These are phyloP conservation scores for Neolamprologus multifasciatus DNA, from an alignment of 2,797 vertebrate genomes.

Conservation along the genomic window DNA sequence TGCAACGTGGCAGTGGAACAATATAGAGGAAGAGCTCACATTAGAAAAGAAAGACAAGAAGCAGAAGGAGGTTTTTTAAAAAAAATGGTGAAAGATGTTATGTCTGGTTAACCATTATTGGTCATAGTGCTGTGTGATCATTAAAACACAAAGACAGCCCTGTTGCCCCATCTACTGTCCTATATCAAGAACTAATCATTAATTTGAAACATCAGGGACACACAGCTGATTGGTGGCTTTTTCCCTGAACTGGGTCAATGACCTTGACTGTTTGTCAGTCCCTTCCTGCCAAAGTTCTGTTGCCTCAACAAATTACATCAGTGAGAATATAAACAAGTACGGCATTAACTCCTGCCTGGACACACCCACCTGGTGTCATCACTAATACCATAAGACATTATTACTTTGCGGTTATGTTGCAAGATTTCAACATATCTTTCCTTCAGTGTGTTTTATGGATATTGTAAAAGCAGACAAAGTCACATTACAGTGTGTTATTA, in stretches of 20 bases:
- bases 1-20: slow-evolving; percentile 57
- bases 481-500: background rate
- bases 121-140: slow-evolving; percentile 2
- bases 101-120: slow-evolving; percentile 29
- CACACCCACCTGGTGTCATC: slow-evolving; percentile 26
- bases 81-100: slow-evolving; percentile 22
- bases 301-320: slow-evolving; percentile 59
- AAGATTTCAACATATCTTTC: background rate
- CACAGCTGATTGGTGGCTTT: slow-evolving; percentile 22
- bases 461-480: background rate
- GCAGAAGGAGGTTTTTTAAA: slow-evolving; percentile 26
- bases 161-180: background rate
- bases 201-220: slow-evolving; percentile 55
- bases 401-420: slow-evolving; percentile 3
- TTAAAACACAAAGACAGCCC: slow-evolving; percentile 30
- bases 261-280: slow-evolving; percentile 58
- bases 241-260: slow-evolving; percentile 46
- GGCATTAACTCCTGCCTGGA: background rate
- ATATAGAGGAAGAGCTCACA: slow-evolving; percentile 50
- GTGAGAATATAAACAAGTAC: slow-evolving; percentile 33
- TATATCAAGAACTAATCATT: slow-evolving; percentile 48
- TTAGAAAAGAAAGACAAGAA: slow-evolving; percentile 26
- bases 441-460: background rate
- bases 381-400: background rate
- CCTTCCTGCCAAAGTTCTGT: slow-evolving; percentile 48